Percentiles rank a stretch among this genome's conserved stretches.
These are phyloP conservation scores for Pogona vitticeps DNA, from an alignment of 2,113 vertebrate species.

Conservation along the genomic window DNA sequence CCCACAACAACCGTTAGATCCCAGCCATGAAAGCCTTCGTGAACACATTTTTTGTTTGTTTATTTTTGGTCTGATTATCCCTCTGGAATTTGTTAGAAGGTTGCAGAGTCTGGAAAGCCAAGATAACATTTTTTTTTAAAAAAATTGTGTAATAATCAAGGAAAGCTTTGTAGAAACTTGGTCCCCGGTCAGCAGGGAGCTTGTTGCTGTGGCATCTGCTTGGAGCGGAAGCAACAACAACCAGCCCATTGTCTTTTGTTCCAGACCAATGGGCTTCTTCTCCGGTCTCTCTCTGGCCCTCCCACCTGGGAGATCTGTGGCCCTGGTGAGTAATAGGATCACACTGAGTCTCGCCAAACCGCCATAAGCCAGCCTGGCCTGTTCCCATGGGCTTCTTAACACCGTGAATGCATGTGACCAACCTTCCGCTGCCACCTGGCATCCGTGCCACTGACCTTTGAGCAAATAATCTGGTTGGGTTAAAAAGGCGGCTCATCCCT, in stretches of 20 bases:
- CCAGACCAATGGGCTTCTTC: slow-evolving; percentile 2
- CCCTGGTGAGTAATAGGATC: not conserved
- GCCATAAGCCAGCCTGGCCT: not conserved
- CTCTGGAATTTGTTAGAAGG: not conserved
- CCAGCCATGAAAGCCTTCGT: too few species aligned
- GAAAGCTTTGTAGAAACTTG: not conserved
- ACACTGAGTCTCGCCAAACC: not conserved
- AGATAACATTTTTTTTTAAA: not conserved
- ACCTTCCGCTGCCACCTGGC: not conserved
- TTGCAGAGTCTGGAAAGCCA: not conserved
- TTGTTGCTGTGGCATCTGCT: not conserved
- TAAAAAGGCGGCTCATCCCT: not conserved
- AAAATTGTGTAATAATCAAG: not conserved
- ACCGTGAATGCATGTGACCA: too few species aligned
- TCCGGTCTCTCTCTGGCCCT: not conserved
- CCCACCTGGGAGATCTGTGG: not conserved
- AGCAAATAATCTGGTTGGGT: not conserved
- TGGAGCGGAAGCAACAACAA: not conserved
- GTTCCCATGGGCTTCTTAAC: not conserved
- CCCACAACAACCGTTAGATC: too few species aligned
- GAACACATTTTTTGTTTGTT: not conserved
- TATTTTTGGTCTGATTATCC: not conserved
- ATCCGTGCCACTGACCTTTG: not conserved
- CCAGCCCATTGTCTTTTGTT: slow-evolving; percentile 6
- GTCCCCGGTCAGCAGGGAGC: not conserved